Conservation (phyloP, 2,113 vertebrate genomes). For the Panurus biarmicus region DNA sequence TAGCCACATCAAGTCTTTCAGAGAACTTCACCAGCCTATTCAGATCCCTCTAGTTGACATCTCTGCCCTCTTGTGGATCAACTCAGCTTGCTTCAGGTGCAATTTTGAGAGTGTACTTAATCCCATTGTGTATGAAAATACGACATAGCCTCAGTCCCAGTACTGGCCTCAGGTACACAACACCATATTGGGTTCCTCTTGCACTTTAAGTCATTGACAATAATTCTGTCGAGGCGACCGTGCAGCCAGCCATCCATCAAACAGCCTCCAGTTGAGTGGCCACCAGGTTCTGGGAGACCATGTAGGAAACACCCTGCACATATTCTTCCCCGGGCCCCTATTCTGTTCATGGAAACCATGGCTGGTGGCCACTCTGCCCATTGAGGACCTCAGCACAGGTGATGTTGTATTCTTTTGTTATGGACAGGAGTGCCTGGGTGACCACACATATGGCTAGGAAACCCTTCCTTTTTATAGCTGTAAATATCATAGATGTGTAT, state of each 20-base stretch:
- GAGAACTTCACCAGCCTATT: too few species aligned
- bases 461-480: neutral
- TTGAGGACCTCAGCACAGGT: neutral
- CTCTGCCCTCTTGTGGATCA: too few species aligned
- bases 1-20: too few species aligned
- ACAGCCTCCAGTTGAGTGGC: neutral
- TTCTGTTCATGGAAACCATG: neutral
- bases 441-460: neutral
- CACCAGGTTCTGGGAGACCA: neutral
- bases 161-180: neutral
- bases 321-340: neutral
- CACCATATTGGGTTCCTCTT: neutral
- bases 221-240: neutral
- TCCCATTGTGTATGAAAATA: neutral
- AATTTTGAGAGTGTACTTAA: neutral
- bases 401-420: neutral
- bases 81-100: neutral
- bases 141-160: neutral
- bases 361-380: neutral
- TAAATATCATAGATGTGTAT: neutral
- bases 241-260: too few species aligned
- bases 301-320: neutral
- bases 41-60: too few species aligned
- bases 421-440: neutral
- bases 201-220: neutral